Percentiles rank a stretch among this genome's conserved stretches.
These are phyloP conservation scores for Medauroidea extradentata DNA, from an alignment of 1,140 invertebrate genomes.

Conservation along the genomic window DNA sequence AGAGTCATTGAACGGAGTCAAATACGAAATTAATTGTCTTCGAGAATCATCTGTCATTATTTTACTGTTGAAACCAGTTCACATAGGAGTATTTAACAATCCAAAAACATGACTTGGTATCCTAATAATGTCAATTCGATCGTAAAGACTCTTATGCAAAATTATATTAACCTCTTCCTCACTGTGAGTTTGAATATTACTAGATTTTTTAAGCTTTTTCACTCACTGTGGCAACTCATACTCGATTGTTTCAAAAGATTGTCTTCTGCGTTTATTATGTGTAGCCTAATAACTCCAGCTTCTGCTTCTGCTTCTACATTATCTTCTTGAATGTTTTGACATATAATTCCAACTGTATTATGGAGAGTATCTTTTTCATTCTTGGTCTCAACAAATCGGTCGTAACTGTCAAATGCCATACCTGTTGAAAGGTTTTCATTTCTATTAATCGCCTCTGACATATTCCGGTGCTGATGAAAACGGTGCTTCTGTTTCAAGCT, in stretches of 20 bases:
- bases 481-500: conserved; percentile 26
- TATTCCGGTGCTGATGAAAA: conserved; percentile 20
- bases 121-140: conserved; percentile 23
- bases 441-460: conserved; percentile 26
- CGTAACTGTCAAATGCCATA: conserved; percentile 44
- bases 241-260: background rate
- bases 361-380: conserved; percentile 43
- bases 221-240: background rate
- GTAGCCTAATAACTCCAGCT: background rate
- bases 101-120: conserved; percentile 22
- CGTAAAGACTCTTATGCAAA: background rate
- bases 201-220: background rate
- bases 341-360: conserved; percentile 47
- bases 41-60: conserved; percentile 20
- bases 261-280: background rate
- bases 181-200: background rate
- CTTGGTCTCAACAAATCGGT: conserved; percentile 43
- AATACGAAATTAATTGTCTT: conserved; percentile 34
- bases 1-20: conserved; percentile 38
- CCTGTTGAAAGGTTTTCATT: conserved; percentile 28
- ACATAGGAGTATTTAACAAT: conserved; percentile 28
- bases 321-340: conserved; percentile 26
- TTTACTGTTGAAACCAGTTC: conserved; percentile 32
- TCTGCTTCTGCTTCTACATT: background rate
- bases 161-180: background rate